These are phyloP conservation scores for Hoplostethus atlanticus DNA, from an alignment of 2,797 vertebrate genomes.

Conservation along the genomic window DNA sequence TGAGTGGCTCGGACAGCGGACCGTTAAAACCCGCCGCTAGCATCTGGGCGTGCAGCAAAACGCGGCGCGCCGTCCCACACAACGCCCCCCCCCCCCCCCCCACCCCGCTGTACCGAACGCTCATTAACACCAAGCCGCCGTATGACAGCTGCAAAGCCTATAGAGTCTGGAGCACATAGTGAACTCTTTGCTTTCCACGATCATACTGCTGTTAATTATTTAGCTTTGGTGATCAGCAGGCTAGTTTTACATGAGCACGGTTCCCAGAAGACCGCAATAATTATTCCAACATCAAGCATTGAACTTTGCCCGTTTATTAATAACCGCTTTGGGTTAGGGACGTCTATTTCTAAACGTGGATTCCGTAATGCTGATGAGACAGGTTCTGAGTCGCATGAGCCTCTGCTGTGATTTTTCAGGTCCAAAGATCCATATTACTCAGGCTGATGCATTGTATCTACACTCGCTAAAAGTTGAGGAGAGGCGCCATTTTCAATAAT, in stretches of 20 bases:
- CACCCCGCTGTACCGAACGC: constrained; percentile 43
- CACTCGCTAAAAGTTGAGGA: constrained; percentile 31
- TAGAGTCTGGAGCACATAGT: constrained; percentile 22
- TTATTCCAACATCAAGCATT: constrained; percentile 74
- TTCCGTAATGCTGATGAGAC: constrained; percentile 55
- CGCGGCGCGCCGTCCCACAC: constrained; percentile 59
- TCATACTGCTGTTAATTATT: no score
- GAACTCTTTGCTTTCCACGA: no score
- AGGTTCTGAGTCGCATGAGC: constrained; percentile 38
- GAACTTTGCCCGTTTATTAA: constrained; percentile 75
- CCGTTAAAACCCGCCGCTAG: constrained; percentile 46
- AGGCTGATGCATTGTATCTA: constrained; percentile 26
- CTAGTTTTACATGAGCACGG: constrained; percentile 69
- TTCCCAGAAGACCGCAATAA: constrained; percentile 66
- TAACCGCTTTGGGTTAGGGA: constrained; percentile 66
- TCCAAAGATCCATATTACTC: constrained; percentile 41
- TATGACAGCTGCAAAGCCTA: constrained; percentile 62
- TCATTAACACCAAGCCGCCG: constrained; percentile 64
- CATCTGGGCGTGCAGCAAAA: constrained; percentile 61
- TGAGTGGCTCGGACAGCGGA: constrained; percentile 59
- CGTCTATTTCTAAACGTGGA: constrained; percentile 63
- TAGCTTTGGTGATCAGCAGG: constrained; percentile 70
- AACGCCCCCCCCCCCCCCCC: no score
- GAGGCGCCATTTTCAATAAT: constrained; percentile 60
- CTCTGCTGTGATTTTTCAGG: constrained; percentile 9